Percentiles rank a stretch among this genome's conserved stretches.
Conservation (phyloP, 2,113 vertebrate species). For the Corythornis madagascariensis region DNA sequence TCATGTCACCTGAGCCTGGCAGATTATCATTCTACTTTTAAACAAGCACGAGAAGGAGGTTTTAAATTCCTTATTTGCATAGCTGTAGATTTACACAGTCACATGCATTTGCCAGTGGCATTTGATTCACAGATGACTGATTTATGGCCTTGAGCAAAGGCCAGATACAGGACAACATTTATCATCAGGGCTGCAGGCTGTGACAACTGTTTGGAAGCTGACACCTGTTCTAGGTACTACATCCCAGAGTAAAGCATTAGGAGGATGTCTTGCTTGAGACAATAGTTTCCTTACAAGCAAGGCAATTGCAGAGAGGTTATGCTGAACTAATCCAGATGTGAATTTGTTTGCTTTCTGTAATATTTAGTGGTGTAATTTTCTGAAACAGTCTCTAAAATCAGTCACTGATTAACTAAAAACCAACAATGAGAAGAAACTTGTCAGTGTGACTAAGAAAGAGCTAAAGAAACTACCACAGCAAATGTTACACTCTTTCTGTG, state of each 20-base stretch:
- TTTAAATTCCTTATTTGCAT: constrained; percentile 44
- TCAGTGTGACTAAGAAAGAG: neutral
- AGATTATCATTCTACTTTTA: constrained; percentile 57
- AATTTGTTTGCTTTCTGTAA: neutral
- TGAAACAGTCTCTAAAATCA: neutral
- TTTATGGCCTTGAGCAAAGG: constrained; percentile 13
- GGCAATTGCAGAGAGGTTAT: neutral
- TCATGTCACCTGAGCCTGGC: constrained; percentile 70
- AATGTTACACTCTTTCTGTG: neutral
- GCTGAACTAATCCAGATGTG: neutral
- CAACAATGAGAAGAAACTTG: neutral
- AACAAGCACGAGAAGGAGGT: constrained; percentile 10
- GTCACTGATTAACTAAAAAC: neutral
- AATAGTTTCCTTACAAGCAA: neutral
- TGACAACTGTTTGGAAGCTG: neutral
- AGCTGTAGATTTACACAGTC: constrained; percentile 8
- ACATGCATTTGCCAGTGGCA: neutral
- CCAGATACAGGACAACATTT: neutral
- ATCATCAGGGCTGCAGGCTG: neutral
- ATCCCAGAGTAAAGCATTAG: neutral
- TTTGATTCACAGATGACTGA: constrained; percentile 32
- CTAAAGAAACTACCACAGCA: neutral
- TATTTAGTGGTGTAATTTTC: neutral
- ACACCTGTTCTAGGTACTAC: neutral
- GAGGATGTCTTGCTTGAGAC: neutral